These are phyloP conservation scores for Drosophila meridionalis DNA, from an alignment of 2,888 invertebrate genomes.

Conservation along the genomic window DNA sequence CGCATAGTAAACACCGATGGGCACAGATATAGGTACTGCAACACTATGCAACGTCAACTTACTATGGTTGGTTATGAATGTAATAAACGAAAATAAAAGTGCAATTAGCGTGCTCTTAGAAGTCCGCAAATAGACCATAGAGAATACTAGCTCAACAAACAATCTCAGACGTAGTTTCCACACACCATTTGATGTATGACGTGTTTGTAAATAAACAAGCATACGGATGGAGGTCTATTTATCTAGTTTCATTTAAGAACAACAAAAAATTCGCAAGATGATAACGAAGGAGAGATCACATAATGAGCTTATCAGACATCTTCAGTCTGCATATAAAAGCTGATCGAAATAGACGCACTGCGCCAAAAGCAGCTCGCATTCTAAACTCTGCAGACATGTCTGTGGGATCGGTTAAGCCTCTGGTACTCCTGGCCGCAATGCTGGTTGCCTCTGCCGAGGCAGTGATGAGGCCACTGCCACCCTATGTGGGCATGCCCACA, in stretches of 20 bases:
- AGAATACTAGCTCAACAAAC: background rate
- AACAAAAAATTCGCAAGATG: conserved; percentile 41
- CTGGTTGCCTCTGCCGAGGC: conserved; percentile 27
- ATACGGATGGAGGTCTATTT: conserved; percentile 29
- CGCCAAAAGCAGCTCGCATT: conserved; percentile 64
- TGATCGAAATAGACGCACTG: conserved; percentile 55
- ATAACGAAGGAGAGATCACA: conserved; percentile 43
- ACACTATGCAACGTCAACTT: conserved; percentile 23
- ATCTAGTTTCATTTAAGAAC: conserved; percentile 36
- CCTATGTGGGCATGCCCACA: conserved; percentile 66
- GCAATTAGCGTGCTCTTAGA: conserved; percentile 10
- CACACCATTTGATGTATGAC: conserved; percentile 17
- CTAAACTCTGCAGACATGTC: conserved; percentile 27
- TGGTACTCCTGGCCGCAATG: conserved; percentile 34
- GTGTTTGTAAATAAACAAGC: conserved; percentile 43
- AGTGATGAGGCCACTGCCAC: conserved; percentile 59
- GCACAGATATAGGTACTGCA: conserved; percentile 27
- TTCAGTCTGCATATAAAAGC: conserved; percentile 61
- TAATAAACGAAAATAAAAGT: conserved; percentile 39
- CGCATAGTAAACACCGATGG: conserved; percentile 29
- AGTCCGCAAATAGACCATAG: background rate
- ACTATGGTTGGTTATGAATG: conserved; percentile 1
- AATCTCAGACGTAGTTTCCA: conserved; percentile 7
- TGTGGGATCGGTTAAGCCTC: conserved; percentile 1
- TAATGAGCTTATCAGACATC: conserved; percentile 41